Evolutionary conservation across 2,797 vertebrate species (phyloP), one percentile per base, ranked within the genome.

Genomic region (Epinephelus awoara): DNA sequence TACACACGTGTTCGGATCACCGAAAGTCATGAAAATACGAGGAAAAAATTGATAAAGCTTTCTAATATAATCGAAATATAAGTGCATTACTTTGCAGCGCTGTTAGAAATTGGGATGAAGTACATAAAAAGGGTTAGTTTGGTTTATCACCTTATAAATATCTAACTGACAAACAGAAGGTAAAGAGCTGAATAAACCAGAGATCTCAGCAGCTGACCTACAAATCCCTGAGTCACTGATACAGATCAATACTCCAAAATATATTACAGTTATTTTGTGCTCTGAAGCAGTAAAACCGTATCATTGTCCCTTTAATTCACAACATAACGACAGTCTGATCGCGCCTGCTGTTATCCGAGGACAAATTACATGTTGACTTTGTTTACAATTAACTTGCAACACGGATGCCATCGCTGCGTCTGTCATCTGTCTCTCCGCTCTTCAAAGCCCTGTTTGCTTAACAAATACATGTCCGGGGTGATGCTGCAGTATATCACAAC

Each of bases 281-380:
- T 64, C 44, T 13, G 21, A 34, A 47, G 58, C 29, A 12, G 7
- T 50, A 47, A 67, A 72, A 62, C 21, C 8, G 8, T 10, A 54
- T 50, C 23, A 52, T 42, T 14, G 40, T 15, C 29, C 12, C 27
- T 66, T 63, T 72, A 51, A 83, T 79, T 80, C 50, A 54, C 52
- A 42, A 34, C 40, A 54, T 58, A 47, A 23, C 13, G 58, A 77
- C 79, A 54, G 40, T 38, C 54, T 63, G 29, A 88, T 82, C 21
- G 40, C 52, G 68, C 51, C 63, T 23, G 62, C 51, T 49, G 77
- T 83, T 64, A 66, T 67, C 83, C 34, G 63, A 15, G 13, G 25
- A 62, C 44, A 62, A 82, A 86, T 84, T 47, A 62, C 50, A 65
- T 23, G 69, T 72, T 79, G 21, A 19, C 64, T 80, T 71, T 85